Evolutionary conservation across 2,888 invertebrate genomes (phyloP), one percentile per base, ranked within the genome.

Genomic region (Papilio protenor): DNA sequence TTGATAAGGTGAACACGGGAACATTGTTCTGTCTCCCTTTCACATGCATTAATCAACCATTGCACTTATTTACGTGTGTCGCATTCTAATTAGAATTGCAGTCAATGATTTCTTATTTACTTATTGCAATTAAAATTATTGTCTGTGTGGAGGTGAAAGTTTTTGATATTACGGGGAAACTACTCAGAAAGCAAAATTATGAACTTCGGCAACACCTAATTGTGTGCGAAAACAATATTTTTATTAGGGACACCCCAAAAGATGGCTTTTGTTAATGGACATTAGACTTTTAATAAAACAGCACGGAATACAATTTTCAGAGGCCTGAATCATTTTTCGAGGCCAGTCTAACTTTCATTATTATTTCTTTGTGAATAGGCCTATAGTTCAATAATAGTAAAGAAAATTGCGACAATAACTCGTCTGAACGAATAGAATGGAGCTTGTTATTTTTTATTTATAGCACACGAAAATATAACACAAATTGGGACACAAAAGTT

Each of bases 31-130:
- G 40, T n/a, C 55, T 73, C 33, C 33, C 73, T 73, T 73, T 73
- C 55, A 73, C 40, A 73, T 72, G 52, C 72, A 72, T 55, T 72
- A 72, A 55, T 57, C 73, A 73, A 57, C n/a, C 55, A 12, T 73
- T 73, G 57, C 73, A 73, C 55, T 73, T 33, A 57, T 40, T 33
- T 57, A 40, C 57, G 55, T 57, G 73, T 40, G 18, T 5, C 21
- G 72, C 23, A 49, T 72, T 52, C 11, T 55, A 55, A 72, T 23
- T 66, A 33, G 61, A 33, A 27, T 66, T 66, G 33, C 16, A 61
- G 14, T 14, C 61, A 66, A 66, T 66, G 64, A 64, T 64, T 33
- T 66, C 14, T 16, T 6, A 61, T 14, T 6, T 18, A 40, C n/a
- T 40, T 59, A 59, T 59, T 23, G 12, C 21, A 59, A 55, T 59